Evolutionary conservation across 2,888 invertebrate species (phyloP).

Genomic region (Lepidochitona cinerea): DNA sequence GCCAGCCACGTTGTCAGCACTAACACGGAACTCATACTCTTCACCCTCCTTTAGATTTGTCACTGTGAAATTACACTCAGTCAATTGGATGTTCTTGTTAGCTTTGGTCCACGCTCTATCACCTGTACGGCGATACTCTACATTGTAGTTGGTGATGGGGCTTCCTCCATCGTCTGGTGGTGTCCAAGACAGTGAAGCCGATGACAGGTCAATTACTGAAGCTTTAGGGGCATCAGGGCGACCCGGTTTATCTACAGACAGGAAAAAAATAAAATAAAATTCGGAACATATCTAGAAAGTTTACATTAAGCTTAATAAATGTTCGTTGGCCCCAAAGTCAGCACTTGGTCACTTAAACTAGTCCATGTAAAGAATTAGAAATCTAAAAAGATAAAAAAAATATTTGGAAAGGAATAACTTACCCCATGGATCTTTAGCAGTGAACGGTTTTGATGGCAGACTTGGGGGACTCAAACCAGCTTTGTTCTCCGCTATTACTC

Average conservation of each 20-base stretch:
- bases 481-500: conserved; percentile 73
- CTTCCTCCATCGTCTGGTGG: conserved; percentile 68
- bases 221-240: conserved; percentile 62
- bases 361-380: no score
- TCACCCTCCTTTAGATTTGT: conserved; percentile 61
- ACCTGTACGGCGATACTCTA: conserved; percentile 59
- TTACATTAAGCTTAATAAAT: no score
- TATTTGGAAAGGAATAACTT: conserved; percentile 23
- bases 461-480: conserved; percentile 87
- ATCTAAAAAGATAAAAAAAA: no score
- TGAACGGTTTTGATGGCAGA: conserved; percentile 55
- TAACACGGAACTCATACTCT: conserved; percentile 69
- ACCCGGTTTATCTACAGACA: conserved; percentile 62
- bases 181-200: conserved; percentile 63
- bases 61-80: conserved; percentile 65
- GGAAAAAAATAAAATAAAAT: no score
- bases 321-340: no score
- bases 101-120: conserved; percentile 54
- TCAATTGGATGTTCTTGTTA: conserved; percentile 44
- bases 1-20: conserved; percentile 70
- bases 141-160: conserved; percentile 63
- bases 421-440: conserved; percentile 69
- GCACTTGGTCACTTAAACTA: no score
- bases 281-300: no score
- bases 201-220: conserved; percentile 61